Percentiles rank a stretch among this genome's conserved stretches.
These are phyloP conservation scores for Oncopodura yosiiana DNA, from an alignment of 1,140 invertebrate genomes.

Conservation along the genomic window DNA sequence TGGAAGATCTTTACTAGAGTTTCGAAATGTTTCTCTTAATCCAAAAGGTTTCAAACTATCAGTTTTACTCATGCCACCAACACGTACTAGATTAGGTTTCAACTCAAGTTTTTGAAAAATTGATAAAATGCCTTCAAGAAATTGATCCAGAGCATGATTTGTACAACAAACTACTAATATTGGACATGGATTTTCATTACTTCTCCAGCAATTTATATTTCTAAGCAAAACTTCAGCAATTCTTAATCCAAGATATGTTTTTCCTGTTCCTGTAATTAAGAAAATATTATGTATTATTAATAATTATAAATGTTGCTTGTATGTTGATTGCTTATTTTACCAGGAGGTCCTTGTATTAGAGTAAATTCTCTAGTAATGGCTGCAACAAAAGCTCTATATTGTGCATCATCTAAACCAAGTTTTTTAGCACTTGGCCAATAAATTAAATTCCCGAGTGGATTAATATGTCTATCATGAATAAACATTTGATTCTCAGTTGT, in stretches of 20 bases:
- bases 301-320: too few relatives aligned
- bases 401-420: slow-evolving; percentile 47
- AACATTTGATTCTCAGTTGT: background rate
- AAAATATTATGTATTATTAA: too few relatives aligned
- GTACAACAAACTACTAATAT: slow-evolving; percentile 73
- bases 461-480: background rate
- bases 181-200: slow-evolving; percentile 44
- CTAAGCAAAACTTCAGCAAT: slow-evolving; percentile 22
- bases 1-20: too few relatives aligned
- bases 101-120: slow-evolving; percentile 45
- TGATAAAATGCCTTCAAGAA: slow-evolving; percentile 57
- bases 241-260: slow-evolving; percentile 48
- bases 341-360: slow-evolving; percentile 69
- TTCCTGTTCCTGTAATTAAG: too few relatives aligned
- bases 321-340: too few relatives aligned
- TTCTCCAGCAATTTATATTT: slow-evolving; percentile 38
- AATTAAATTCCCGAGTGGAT: background rate
- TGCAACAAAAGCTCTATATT: slow-evolving; percentile 48
- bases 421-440: slow-evolving; percentile 42
- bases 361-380: slow-evolving; percentile 52
- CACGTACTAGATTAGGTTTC: slow-evolving; percentile 40
- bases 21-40: slow-evolving; percentile 12
- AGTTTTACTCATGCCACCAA: slow-evolving; percentile 44
- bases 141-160: slow-evolving; percentile 81
- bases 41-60: slow-evolving; percentile 30